Conservation (phyloP, 1,140 invertebrate genomes). For the Diabrotica virgifera region DNA sequence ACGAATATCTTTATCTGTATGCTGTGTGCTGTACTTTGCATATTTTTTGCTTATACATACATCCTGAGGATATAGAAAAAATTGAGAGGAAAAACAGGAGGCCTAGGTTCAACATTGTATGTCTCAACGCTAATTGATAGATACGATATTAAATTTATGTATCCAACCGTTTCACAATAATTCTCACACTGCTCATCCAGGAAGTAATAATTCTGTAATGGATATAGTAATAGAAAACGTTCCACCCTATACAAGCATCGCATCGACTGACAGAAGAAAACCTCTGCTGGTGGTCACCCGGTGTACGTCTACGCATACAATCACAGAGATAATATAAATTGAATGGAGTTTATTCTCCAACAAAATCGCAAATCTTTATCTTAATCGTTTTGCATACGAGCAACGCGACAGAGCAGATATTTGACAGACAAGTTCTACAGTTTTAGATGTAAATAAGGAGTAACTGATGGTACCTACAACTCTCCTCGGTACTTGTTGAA, state of each 20-base stretch:
- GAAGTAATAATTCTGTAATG: too few relatives aligned
- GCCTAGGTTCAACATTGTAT: too few relatives aligned
- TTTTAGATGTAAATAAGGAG: constrained; percentile 1
- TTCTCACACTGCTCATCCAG: too few relatives aligned
- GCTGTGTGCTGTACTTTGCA: too few relatives aligned
- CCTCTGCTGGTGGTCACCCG: neutral
- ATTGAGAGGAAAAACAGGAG: too few relatives aligned
- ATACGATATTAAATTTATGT: too few relatives aligned
- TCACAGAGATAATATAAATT: neutral
- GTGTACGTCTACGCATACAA: neutral
- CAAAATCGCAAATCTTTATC: constrained; percentile 2
- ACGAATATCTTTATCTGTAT: too few relatives aligned
- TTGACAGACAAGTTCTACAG: neutral
- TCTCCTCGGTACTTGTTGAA: constrained; percentile 1
- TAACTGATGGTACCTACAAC: neutral
- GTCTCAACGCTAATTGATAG: too few relatives aligned
- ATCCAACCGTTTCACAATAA: too few relatives aligned
- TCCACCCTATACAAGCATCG: neutral
- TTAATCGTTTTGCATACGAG: constrained; percentile 2
- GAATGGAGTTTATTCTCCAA: constrained; percentile 2
- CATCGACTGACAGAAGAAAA: neutral
- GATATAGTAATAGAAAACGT: neutral
- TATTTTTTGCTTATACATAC: too few relatives aligned
- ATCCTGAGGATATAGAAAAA: too few relatives aligned
- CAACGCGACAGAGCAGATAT: neutral